Percentiles rank a stretch among this genome's conserved stretches.
phyloP scores from a whole-genome alignment of 1,140 invertebrate species.

The Campodea augens region DNA sequence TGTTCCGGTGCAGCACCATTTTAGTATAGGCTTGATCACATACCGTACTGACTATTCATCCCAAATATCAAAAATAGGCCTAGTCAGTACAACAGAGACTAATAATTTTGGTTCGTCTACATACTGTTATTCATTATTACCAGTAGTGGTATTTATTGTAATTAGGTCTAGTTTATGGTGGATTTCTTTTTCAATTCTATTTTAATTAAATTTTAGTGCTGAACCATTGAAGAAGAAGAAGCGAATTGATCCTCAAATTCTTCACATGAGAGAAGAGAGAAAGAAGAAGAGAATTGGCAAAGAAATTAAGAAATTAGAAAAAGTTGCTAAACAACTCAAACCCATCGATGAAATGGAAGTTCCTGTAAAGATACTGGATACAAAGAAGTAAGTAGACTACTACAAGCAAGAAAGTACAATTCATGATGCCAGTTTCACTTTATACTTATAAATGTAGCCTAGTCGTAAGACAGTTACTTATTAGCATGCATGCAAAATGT shows the following conservation, averaged over 20 bases:
- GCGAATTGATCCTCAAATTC: conserved; percentile 53
- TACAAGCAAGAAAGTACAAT: not conserved
- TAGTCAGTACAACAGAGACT: too few species aligned
- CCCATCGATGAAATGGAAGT: conserved; percentile 62
- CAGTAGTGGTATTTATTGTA: too few species aligned
- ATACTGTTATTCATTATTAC: too few species aligned
- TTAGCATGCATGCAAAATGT: too few species aligned
- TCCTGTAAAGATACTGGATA: conserved; percentile 38
- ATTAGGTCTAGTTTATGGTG: too few species aligned
- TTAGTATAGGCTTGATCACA: too few species aligned
- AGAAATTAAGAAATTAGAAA: conserved; percentile 54
- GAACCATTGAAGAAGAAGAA: conserved; percentile 81
- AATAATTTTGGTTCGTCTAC: too few species aligned
- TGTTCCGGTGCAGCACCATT: too few species aligned
- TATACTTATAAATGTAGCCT: not conserved
- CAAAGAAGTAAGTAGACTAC: conserved; percentile 33
- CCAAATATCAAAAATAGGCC: too few species aligned
- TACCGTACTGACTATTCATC: too few species aligned
- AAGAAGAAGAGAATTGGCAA: conserved; percentile 63
- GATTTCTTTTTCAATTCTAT: too few species aligned
- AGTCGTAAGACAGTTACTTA: not conserved
- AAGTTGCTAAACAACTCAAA: conserved; percentile 52
- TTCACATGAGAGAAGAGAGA: conserved; percentile 56
- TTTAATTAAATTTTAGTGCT: conserved; percentile 31
- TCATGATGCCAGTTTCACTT: not conserved